Base-by-base conservation (phyloP, 2,888 invertebrate species). In the Nephrocerus scutellatus region DNA sequence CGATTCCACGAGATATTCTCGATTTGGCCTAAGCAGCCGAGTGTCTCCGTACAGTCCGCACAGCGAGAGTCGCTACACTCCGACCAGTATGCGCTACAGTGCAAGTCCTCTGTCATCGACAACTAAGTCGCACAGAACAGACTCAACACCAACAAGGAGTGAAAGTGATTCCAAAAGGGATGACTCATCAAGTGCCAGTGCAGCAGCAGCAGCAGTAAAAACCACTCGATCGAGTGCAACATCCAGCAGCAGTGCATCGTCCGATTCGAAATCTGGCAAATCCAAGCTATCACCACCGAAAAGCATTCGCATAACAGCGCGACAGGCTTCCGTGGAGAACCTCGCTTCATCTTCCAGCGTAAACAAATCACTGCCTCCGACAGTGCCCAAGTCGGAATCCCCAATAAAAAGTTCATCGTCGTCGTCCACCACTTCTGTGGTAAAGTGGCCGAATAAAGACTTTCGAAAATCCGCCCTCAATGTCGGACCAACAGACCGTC, bases 391-490 rank as follows among this genome's bases (percentile, higher is more conserved):
- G 31, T 49, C 54, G 55, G 69, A 55, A 46, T 43, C 76, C 56
- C 68, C 65, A 46, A 55, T 56, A 3, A 68, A 67, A 33, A 59
- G 46, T 52, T 41, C 56, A 53, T 62, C 62, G n/a, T 71, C 71
- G 52, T 71, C 71, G 53, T 71, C 71, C 42, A 63, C 62, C 30
- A 70, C 70, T 7, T 41, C 48, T 22, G 41, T 54, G 5, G 53
- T 53, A 3, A 73, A 73, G 38, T 57, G 60, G 50, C 72, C 77
- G 15, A 83, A 83, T 60, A 83, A 84, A 64, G 82, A 82, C 59
- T 82, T 81, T 51, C 71, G 84, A 22, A 84, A 84, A 60, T 84
- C 83, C 0, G 77, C 79, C 1, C 60, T 84, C 10, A 84, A 84
- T 62, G 80, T 82, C 68, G 74, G 72, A 29, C 69, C 72, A 19